Percentiles rank a stretch among this genome's conserved stretches.
Conservation (phyloP, 2,113 vertebrate species). For the Neomonachus schauinslandi region DNA sequence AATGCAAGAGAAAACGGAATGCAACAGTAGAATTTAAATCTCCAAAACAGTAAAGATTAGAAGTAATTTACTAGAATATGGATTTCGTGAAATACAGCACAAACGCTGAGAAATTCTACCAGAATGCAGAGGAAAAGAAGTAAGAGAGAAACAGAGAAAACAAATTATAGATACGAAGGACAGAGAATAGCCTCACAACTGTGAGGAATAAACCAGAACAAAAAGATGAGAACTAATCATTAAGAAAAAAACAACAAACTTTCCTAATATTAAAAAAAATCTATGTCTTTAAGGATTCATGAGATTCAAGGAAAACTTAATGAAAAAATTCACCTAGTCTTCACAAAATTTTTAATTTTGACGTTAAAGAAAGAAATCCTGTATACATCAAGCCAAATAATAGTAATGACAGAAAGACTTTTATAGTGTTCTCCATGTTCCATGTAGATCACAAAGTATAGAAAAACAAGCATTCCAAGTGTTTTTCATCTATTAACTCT, state of each 20-base stretch:
- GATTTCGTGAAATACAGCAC: conserved; percentile 11
- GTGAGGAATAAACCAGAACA: background rate
- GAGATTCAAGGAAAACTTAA: background rate
- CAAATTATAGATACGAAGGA: background rate
- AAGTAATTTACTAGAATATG: background rate
- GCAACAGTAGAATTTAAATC: conserved; percentile 1
- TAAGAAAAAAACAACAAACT: background rate
- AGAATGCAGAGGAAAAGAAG: background rate
- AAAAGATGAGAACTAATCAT: background rate
- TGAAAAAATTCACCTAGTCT: background rate
- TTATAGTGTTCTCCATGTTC: background rate
- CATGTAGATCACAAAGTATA: background rate
- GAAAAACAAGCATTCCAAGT: conserved; percentile 19
- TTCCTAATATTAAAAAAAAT: background rate
- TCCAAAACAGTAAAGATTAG: background rate
- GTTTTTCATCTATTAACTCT: background rate
- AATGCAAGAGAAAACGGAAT: background rate
- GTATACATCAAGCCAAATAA: background rate
- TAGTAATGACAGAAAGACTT: conserved; percentile 3
- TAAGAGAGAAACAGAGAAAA: conserved; percentile 4
- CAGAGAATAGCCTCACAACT: background rate
- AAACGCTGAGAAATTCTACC: background rate
- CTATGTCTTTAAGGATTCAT: background rate
- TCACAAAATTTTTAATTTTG: background rate
- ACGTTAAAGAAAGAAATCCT: background rate